These are phyloP conservation scores for Siniperca knerii DNA, from an alignment of 2,113 vertebrate genomes.

Conservation along the genomic window DNA sequence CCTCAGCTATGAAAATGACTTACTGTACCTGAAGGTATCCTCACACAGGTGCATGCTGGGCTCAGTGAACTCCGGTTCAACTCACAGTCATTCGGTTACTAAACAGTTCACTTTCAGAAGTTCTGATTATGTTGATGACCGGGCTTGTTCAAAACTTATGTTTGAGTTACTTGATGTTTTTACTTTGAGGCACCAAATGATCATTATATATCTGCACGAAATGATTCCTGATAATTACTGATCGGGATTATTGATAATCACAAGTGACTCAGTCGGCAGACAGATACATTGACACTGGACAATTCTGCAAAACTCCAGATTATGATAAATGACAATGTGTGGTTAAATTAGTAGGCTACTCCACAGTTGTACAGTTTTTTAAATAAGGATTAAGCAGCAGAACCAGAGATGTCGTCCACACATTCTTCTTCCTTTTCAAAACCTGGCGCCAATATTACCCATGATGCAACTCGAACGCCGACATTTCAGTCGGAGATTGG, in stretches of 20 bases:
- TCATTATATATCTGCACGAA: too few species aligned
- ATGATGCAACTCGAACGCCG: too few species aligned
- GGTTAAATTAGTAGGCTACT: too few species aligned
- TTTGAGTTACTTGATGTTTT: too few species aligned
- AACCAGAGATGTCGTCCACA: neutral
- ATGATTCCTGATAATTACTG: too few species aligned
- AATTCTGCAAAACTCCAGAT: neutral
- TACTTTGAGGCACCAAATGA: too few species aligned
- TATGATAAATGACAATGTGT: too few species aligned
- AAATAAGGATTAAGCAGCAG: too few species aligned
- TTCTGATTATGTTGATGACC: neutral
- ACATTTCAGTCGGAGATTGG: too few species aligned
- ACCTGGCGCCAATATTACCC: neutral
- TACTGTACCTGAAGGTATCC: slow-evolving; percentile 41
- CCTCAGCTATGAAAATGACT: slow-evolving; percentile 56
- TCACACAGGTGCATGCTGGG: slow-evolving; percentile 4
- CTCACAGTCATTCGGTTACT: neutral
- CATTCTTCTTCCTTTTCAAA: neutral
- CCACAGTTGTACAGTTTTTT: too few species aligned
- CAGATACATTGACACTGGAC: neutral
- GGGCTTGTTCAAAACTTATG: neutral
- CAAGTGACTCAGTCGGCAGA: neutral
- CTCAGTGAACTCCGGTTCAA: slow-evolving; percentile 32
- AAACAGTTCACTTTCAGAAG: neutral
- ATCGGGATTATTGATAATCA: too few species aligned